Evolutionary conservation across 2,888 invertebrate genomes (phyloP).

Genomic region (Dascillus cervinus): DNA sequence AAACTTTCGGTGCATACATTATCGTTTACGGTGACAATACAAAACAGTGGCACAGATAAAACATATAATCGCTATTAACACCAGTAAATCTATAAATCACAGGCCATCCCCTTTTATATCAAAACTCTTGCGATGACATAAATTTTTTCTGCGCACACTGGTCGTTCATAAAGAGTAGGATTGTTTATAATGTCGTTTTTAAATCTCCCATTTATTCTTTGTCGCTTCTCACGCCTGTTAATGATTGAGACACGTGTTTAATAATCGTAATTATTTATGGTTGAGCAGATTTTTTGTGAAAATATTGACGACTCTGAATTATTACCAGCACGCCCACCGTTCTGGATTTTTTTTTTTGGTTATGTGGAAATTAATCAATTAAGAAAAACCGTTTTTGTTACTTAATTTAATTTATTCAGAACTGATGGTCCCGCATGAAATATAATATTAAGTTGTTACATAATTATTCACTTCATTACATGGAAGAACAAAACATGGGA

Average conservation of each 20-base stretch:
- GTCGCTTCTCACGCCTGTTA: constrained; percentile 41
- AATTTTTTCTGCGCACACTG: constrained; percentile 12
- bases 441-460: too few relatives aligned
- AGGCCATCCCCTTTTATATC: constrained; percentile 6
- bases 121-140: constrained; percentile 11
- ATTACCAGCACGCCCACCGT: too few relatives aligned
- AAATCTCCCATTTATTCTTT: constrained; percentile 14
- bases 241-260: constrained; percentile 40
- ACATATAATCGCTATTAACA: too few relatives aligned
- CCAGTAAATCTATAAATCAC: constrained; percentile 13
- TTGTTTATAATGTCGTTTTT: too few relatives aligned
- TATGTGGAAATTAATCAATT: too few relatives aligned
- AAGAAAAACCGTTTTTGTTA: too few relatives aligned
- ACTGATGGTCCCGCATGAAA: neutral
- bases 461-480: too few relatives aligned
- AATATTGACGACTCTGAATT: too few relatives aligned
- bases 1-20: neutral
- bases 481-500: too few relatives aligned
- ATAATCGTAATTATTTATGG: constrained; percentile 36
- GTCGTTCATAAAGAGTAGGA: constrained; percentile 12
- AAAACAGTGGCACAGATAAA: too few relatives aligned
- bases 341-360: too few relatives aligned
- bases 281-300: constrained; percentile 34
- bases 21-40: neutral
- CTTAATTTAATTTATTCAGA: too few relatives aligned